Conservation (phyloP, 2,888 invertebrate genomes). For the Ethmia dodecea region DNA sequence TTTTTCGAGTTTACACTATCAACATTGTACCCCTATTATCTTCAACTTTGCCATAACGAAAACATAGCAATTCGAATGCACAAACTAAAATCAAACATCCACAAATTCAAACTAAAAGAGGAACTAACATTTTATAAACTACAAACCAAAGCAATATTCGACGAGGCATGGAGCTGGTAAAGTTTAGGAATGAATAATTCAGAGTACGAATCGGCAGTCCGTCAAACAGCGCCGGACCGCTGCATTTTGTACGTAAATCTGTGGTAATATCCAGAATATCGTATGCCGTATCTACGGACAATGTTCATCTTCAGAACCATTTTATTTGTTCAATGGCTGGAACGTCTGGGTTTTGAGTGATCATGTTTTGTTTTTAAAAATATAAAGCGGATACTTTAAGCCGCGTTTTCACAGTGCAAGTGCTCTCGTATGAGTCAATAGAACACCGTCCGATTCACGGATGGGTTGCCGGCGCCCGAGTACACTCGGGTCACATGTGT, state of each 20-base stretch:
- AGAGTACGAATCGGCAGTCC: constrained; percentile 67
- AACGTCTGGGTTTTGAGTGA: background rate
- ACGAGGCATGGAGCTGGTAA: constrained; percentile 43
- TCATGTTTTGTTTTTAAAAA: too few species aligned
- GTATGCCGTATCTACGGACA: constrained; percentile 51
- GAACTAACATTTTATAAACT: constrained; percentile 48
- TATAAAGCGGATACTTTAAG: too few species aligned
- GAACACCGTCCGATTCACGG: too few species aligned
- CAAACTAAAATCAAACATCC: too few species aligned
- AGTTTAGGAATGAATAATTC: constrained; percentile 74
- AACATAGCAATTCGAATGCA: too few species aligned
- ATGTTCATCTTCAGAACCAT: constrained; percentile 38
- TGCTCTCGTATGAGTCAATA: too few species aligned
- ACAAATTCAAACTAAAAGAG: constrained; percentile 29
- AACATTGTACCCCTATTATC: too few species aligned
- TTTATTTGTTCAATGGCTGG: background rate
- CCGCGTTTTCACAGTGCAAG: too few species aligned
- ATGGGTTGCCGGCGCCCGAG: too few species aligned
- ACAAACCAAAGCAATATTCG: constrained; percentile 65
- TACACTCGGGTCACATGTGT: too few species aligned
- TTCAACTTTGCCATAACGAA: too few species aligned
- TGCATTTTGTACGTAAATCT: constrained; percentile 68
- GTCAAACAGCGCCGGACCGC: constrained; percentile 51
- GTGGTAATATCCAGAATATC: constrained; percentile 53
- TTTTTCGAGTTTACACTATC: too few species aligned